Conservation (phyloP, 2,888 invertebrate species). For the Athrips mouffetella region DNA sequence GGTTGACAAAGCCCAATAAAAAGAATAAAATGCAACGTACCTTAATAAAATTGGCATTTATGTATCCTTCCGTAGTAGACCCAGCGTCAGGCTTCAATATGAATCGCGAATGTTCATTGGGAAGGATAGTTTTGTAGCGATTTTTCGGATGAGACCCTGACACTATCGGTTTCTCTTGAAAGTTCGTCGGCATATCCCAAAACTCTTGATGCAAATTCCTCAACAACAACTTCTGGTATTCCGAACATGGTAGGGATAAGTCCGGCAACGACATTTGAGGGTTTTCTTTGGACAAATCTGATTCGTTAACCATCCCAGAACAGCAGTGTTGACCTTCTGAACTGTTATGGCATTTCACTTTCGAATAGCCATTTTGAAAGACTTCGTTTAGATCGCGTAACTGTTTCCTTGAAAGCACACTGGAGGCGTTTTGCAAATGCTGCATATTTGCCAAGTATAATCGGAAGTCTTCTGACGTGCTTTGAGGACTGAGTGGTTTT, state of each 20-base stretch:
- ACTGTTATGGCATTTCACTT: conserved; percentile 55
- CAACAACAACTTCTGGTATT: conserved; percentile 80
- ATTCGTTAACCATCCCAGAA: conserved; percentile 44
- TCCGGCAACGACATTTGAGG: conserved; percentile 64
- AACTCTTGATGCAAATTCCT: conserved; percentile 88
- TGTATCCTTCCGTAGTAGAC: conserved; percentile 83
- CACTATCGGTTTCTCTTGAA: conserved; percentile 92
- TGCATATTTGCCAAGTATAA: conserved; percentile 85
- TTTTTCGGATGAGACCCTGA: conserved; percentile 94
- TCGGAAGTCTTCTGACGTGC: conserved; percentile 83
- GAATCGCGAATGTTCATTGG: conserved; percentile 92
- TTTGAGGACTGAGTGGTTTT: conserved; percentile 81
- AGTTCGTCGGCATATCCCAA: conserved; percentile 95
- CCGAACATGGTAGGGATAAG: conserved; percentile 70
- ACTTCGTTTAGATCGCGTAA: conserved; percentile 78
- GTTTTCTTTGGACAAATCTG: conserved; percentile 49
- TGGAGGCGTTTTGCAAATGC: conserved; percentile 84
- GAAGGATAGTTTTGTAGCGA: conserved; percentile 92
- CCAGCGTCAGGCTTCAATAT: conserved; percentile 77
- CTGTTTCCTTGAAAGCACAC: conserved; percentile 79
- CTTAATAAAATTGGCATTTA: conserved; percentile 96
- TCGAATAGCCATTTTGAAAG: conserved; percentile 76
- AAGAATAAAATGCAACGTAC: conserved; percentile 58
- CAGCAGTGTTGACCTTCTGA: conserved; percentile 58
- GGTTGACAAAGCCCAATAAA: too few species aligned